Percentiles rank a stretch among this genome's conserved stretches.
These are phyloP conservation scores for Oncorhynchus gorbuscha DNA, from an alignment of 2,113 vertebrate species.

Conservation along the genomic window DNA sequence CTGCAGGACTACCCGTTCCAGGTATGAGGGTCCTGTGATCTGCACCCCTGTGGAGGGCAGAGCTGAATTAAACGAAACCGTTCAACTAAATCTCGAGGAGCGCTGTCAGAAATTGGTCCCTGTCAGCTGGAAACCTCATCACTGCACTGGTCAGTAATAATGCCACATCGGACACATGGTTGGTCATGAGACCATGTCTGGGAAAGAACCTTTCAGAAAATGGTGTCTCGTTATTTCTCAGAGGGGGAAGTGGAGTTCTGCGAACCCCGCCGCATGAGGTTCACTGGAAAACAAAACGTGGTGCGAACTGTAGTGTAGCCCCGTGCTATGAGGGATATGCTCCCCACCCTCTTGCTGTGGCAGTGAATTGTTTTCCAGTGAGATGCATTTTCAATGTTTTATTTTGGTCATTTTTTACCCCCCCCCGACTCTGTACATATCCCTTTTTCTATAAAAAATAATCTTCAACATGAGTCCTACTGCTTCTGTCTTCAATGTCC, in stretches of 20 bases:
- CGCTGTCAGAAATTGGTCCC: constrained; percentile 12
- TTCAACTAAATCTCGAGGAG: too few relatives aligned
- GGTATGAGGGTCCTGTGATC: constrained; percentile 75
- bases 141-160: constrained; percentile 18
- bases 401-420: constrained; percentile 62
- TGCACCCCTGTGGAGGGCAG: too few relatives aligned
- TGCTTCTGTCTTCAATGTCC: background rate
- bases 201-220: constrained; percentile 33
- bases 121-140: constrained; percentile 10
- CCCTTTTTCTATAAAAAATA: constrained; percentile 62
- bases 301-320: constrained; percentile 52
- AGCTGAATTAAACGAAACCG: too few relatives aligned
- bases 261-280: constrained; percentile 8
- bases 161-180: constrained; percentile 23
- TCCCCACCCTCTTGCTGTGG: too few relatives aligned
- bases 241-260: constrained; percentile 17
- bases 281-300: constrained; percentile 19
- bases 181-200: constrained; percentile 46
- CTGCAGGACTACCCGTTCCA: constrained; percentile 94
- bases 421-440: constrained; percentile 68
- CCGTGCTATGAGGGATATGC: constrained; percentile 36
- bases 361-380: constrained; percentile 51
- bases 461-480: constrained; percentile 9
- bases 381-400: constrained; percentile 50
- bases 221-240: constrained; percentile 38